phyloP scores from a whole-genome alignment of 2,797 vertebrate species.

The Pangasius krempfi region DNA sequence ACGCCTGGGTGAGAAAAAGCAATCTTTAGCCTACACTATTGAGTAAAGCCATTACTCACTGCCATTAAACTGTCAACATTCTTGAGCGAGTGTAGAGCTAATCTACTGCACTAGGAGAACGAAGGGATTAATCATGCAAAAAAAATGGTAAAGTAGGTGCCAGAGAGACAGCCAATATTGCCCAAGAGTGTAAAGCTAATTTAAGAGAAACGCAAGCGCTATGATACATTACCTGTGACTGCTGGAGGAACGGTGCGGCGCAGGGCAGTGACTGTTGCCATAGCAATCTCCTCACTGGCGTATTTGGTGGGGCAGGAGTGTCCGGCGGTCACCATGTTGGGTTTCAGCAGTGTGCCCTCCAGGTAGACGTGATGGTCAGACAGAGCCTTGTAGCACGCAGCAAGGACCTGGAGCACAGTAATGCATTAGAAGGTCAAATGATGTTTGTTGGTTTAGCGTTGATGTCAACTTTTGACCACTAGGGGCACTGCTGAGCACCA shows the following conservation, averaged over 20 bases:
- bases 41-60: background rate
- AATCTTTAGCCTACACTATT: background rate
- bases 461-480: background rate
- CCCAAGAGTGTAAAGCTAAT: background rate
- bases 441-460: background rate
- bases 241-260: slow-evolving; percentile 95
- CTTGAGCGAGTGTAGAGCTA: background rate
- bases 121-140: background rate
- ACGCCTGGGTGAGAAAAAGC: slow-evolving; percentile 76
- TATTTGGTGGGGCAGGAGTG: slow-evolving; percentile 92
- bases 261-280: slow-evolving; percentile 94
- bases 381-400: slow-evolving; percentile 94
- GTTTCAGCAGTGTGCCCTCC: slow-evolving; percentile 95
- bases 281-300: slow-evolving; percentile 86
- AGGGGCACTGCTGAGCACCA: background rate
- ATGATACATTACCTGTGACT: slow-evolving; percentile 82
- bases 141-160: background rate
- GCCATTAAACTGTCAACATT: background rate
- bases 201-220: background rate
- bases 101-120: background rate
- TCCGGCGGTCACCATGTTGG: slow-evolving; percentile 97
- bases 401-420: slow-evolving; percentile 81
- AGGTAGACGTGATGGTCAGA: slow-evolving; percentile 96
- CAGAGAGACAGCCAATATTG: background rate
- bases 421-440: background rate